Base-by-base conservation (phyloP, 53 echinoderm and acorn worm genomes). In the Actinopyga echinites region DNA sequence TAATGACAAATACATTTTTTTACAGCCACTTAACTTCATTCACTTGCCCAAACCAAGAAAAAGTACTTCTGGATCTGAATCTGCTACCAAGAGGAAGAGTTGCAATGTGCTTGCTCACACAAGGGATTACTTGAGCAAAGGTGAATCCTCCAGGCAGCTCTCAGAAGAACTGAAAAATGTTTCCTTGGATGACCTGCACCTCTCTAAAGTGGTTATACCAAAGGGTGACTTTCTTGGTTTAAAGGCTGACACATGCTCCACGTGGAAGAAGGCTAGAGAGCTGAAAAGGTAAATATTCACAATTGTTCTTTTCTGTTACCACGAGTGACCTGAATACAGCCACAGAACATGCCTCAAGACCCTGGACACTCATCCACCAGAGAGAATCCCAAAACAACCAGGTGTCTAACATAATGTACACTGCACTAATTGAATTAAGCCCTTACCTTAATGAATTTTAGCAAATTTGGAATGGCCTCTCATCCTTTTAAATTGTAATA, bases 221-320 rank as follows among this genome's bases (percentile, higher is more conserved):
- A 66, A 66, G 30, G 67, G 67, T 33, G 67, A 66, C 8, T 66
- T 66, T 28, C 33, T 66, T 8, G 67, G 67, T 28, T 33, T 66
- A 8, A 66, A 66, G 25, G 67, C 67, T 20, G 67, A 66, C 67
- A 66, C 67, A 7, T 66, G 67, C 19, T 29, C 67, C 29, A 30
- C 67, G 30, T 66, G 67, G 67, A 66, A 66, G 67, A 66, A 66
- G 19, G 0, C 67, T 0, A 66, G 67, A 66, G 67, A 66, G 33
- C 30, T 66, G 30, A 59, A 59, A 59, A 66, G 67, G 67, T 66
- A 66, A 66, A 26, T 7, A 7, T 5, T 5, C 59, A 5, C 15
- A 8, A 4, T 40, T 6, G 40, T 40, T 40, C 8, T 4, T 40
- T 40, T 40, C 40, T 40, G 40, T 8, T 40, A n/a, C n/a, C n/a